phyloP scores from a whole-genome alignment of 2,797 vertebrate genomes.

The Onychomys torridus region DNA sequence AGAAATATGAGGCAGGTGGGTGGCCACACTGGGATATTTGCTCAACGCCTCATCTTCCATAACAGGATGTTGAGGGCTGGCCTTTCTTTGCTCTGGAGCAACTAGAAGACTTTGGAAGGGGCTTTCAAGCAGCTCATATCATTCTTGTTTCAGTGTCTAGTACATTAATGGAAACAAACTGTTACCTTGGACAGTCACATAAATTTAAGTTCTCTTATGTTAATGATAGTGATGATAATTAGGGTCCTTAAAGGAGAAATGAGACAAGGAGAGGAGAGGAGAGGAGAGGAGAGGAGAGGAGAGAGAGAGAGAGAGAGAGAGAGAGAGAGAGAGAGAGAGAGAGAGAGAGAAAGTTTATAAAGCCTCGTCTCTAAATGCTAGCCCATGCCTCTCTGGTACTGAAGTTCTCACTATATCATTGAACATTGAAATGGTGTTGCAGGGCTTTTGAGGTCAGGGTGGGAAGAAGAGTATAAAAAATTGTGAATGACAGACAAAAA shows the following conservation, averaged over 20 bases:
- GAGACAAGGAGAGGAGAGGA: not conserved
- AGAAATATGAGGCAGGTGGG: accelerated
- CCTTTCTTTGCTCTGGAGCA: not conserved
- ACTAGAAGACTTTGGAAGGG: not conserved
- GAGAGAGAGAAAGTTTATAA: not conserved
- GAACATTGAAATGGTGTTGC: not conserved
- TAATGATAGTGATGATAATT: not conserved
- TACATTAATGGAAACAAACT: not conserved
- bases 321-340: not conserved
- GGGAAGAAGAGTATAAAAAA: not conserved
- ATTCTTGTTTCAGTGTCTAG: not conserved
- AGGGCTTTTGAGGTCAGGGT: not conserved
- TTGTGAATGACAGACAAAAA: slow-evolving; percentile 3
- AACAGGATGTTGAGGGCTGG: not conserved
- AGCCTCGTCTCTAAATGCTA: not conserved
- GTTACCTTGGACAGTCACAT: not conserved
- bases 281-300: no score
- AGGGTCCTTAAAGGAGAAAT: not conserved
- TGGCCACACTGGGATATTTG: not conserved
- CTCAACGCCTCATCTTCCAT: not conserved
- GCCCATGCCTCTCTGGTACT: not conserved
- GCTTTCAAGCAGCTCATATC: not conserved
- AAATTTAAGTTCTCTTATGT: not conserved
- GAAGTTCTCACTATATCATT: not conserved
- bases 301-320: not conserved